Base-by-base conservation (phyloP, 2,113 vertebrate genomes). In the Cygnus atratus region DNA sequence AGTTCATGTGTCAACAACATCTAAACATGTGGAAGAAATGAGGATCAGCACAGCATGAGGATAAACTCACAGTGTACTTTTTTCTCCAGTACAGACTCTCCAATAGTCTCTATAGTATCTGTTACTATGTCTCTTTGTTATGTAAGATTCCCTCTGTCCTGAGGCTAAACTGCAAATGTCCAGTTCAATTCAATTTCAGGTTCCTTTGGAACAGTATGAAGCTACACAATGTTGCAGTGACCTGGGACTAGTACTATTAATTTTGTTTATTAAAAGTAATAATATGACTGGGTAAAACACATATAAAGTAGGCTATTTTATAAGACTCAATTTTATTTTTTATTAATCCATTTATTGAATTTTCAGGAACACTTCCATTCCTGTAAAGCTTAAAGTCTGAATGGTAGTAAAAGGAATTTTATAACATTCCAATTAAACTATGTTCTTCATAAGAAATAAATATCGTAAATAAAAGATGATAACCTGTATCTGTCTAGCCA, bases 81-180 rank as follows among this genome's bases (percentile, higher is more conserved):
- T 81, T 52, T 22, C 13, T 74, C 6, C 14, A 29, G 28, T 79
- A 88, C 35, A 94, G 21, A 21, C 80, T 92, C 44, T 80, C 29
- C 6, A 58, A 11, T 6, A 35, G 9, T 28, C n/a, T 9, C 28
- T 73, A 19, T 57, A 16, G 9, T 57, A 74, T 20, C 26, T 86
- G 31, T 58, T 66, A 26, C 0, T 0, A 66, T 41, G 22, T 31
- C 37, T 41, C 11, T 65, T 68, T 87, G 8, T 48, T n/a, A 1
- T 12, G 7, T 24, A 82, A 86, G 22, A 21, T 85, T 88, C 44
- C 8, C 4, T 75, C 37, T 91, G 19, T 73, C 59, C 41, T 55
- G 33, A 85, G 57, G 57, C 10, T 46, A 77, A 54, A 67, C 10
- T 80, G 8, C 31, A 59, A 90, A 86, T 39, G 31, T 4, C 37